Evolutionary conservation across 2,888 invertebrate species (phyloP), one percentile per base, ranked within the genome.

Genomic region (Eumacrocentrus americanus): DNA sequence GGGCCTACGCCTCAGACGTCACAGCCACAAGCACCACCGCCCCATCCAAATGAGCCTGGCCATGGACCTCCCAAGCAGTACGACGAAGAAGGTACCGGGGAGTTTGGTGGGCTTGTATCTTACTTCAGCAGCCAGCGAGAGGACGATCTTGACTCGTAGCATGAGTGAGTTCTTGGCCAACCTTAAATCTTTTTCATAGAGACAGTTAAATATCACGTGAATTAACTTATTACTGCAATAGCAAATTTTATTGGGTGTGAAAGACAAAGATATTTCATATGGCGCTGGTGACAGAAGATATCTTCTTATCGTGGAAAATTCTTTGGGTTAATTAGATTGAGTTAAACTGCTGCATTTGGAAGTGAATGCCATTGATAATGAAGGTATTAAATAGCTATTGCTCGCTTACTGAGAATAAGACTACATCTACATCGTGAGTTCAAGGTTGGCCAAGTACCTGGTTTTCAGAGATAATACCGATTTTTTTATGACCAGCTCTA

Each of bases 111-210:
- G 3, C 85, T 95, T 72, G 94, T 94, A 61, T 94, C 93, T 79
- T 95, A 95, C 83, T 94, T 94, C 82, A 94, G 94, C 70, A 93
- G 93, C 77, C 94, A 94, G 81, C 88, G 88, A 70, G 91, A 94
- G 79, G 94, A 94, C 77, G 93, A 94, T 81, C 86, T 93, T 74
- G 93, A 93, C 81, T 88, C 89, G 83, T 90, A 89, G 86, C 84
- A 83, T 79, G 81, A 80, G 73, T 78, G 76, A 78, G 71, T 68
- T 65, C 77, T 78, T 76, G 78, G 77, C 74, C 65, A 65, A 65
- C 58, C 64, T 16, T 65, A 56, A 66, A 62, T 22, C 11, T 14
- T 52, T 20, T 40, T 34, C 18, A 42, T 9, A 34, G 18, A 40
- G 22, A 25, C 25, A 53, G 23, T 40, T 25, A 25, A 40, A 37